phyloP scores from a whole-genome alignment of 1,140 invertebrate species.

The Drosophila nasuta region DNA sequence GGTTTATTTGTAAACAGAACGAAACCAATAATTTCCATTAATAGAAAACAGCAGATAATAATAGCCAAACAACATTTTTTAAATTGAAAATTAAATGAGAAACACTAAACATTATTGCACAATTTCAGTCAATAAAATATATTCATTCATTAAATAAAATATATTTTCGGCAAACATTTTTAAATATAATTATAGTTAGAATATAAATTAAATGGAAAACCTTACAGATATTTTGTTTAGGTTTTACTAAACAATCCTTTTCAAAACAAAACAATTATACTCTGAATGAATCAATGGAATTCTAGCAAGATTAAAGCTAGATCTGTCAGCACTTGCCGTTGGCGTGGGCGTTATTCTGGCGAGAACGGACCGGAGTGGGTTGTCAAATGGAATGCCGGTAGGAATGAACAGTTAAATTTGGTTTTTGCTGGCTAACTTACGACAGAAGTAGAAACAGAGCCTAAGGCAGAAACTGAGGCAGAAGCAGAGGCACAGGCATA shows the following conservation, averaged over 20 bases:
- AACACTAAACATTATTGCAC: too few species aligned
- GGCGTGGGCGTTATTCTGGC: background rate
- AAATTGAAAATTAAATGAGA: too few species aligned
- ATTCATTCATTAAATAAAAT: too few species aligned
- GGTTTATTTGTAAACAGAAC: background rate
- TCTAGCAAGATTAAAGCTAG: slow-evolving; percentile 21
- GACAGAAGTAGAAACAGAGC: background rate
- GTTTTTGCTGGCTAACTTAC: slow-evolving; percentile 50
- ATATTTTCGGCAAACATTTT: too few species aligned
- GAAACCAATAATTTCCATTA: background rate
- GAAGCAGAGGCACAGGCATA: slow-evolving; percentile 12
- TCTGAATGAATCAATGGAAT: too few species aligned
- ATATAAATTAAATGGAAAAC: too few species aligned
- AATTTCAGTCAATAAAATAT: too few species aligned
- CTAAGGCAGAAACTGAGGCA: background rate
- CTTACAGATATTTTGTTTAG: too few species aligned
- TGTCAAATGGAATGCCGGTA: slow-evolving; percentile 58
- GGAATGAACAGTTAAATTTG: slow-evolving; percentile 61
- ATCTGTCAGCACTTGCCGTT: background rate
- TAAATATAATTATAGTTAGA: too few species aligned
- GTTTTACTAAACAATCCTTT: too few species aligned
- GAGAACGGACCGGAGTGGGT: background rate
- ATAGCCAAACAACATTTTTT: background rate
- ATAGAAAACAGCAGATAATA: background rate
- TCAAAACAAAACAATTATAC: too few species aligned